Percentiles rank a stretch among this genome's conserved stretches.
phyloP scores from a whole-genome alignment of 2,113 vertebrate species.

The Tachycineta bicolor region DNA sequence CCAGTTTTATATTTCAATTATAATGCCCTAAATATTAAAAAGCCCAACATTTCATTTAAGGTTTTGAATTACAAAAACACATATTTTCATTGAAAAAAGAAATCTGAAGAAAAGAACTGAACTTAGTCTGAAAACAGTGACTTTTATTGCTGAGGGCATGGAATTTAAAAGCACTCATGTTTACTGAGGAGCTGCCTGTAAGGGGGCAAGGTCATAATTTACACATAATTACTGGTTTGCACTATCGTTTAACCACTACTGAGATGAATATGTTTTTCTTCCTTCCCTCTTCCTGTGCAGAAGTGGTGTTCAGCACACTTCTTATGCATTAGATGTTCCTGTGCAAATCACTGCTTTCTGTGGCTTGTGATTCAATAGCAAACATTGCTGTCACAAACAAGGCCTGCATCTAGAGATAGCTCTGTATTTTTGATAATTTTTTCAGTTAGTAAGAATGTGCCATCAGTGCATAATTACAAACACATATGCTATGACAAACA shows the following conservation, averaged over 20 bases:
- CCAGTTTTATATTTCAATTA: neutral
- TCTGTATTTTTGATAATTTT: conserved; percentile 16
- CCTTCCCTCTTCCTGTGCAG: conserved; percentile 53
- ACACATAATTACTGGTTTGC: conserved; percentile 57
- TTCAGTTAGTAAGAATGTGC: neutral
- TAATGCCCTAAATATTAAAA: neutral
- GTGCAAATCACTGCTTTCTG: conserved; percentile 61
- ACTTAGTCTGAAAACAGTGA: neutral
- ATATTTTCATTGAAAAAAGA: neutral
- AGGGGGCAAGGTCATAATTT: conserved; percentile 59
- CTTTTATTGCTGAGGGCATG: neutral
- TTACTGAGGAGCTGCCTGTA: conserved; percentile 38
- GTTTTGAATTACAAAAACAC: neutral
- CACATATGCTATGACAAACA: neutral
- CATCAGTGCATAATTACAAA: conserved; percentile 22
- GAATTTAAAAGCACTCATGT: conserved; percentile 26
- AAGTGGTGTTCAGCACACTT: conserved; percentile 16
- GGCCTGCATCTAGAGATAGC: conserved; percentile 20
- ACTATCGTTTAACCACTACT: conserved; percentile 57
- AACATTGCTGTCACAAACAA: conserved; percentile 14
- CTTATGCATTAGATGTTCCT: conserved; percentile 10
- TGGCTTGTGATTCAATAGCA: conserved; percentile 28
- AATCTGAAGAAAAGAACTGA: neutral
- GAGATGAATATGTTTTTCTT: conserved; percentile 58
- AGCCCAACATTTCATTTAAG: neutral